These are phyloP conservation scores for Ametastegia equiseti DNA, from an alignment of 2,888 invertebrate genomes.

Conservation along the genomic window DNA sequence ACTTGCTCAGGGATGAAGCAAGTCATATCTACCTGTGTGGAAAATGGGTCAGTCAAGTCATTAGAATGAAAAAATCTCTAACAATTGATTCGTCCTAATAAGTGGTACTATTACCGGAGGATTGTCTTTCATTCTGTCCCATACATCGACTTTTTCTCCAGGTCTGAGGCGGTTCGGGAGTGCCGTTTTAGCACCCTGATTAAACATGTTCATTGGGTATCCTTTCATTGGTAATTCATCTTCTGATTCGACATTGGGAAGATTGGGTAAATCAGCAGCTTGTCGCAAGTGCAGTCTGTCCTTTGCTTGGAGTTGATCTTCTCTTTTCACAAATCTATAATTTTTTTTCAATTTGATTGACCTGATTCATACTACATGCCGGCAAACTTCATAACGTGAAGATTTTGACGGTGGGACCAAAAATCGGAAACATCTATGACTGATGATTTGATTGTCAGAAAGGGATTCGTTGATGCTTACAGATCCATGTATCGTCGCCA, in stretches of 20 bases:
- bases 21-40: conserved; percentile 52
- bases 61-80: background rate
- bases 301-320: conserved; percentile 53
- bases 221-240: conserved; percentile 54
- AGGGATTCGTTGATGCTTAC: conserved; percentile 52
- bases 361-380: background rate
- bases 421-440: background rate
- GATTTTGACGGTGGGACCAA: too few relatives aligned
- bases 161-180: conserved; percentile 59
- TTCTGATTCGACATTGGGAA: conserved; percentile 58
- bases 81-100: too few relatives aligned
- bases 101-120: conserved; percentile 59
- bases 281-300: conserved; percentile 60
- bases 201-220: conserved; percentile 62
- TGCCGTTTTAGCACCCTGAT: conserved; percentile 51
- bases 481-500: conserved; percentile 63
- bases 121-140: conserved; percentile 62
- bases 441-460: background rate
- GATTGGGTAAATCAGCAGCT: conserved; percentile 53
- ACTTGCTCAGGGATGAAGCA: conserved; percentile 47
- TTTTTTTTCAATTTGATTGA: background rate
- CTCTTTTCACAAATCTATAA: conserved; percentile 60
- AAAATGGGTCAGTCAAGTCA: background rate
- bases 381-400: too few relatives aligned
- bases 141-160: conserved; percentile 62